Evolutionary conservation across 2,113 vertebrate genomes (phyloP).

Genomic region (Callorhinus ursinus): DNA sequence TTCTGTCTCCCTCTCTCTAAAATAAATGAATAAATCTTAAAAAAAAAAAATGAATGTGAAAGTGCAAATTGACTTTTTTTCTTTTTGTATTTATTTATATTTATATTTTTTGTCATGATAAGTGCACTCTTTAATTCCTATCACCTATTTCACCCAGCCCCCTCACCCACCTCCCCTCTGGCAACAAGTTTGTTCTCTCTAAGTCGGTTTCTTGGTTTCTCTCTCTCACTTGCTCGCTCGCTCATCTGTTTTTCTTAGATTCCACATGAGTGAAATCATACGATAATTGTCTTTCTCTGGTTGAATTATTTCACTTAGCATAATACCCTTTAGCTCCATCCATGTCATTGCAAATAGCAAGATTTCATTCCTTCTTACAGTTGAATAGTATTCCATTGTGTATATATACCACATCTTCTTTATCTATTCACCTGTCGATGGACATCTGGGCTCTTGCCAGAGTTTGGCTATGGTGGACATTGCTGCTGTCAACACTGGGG

Average conservation of each 20-base stretch:
- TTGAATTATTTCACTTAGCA: not conserved
- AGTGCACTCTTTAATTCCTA: not conserved
- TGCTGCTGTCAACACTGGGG: not conserved
- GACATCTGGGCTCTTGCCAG: not conserved
- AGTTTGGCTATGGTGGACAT: not conserved
- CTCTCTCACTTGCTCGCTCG: not conserved
- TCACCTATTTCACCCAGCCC: not conserved
- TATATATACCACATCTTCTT: not conserved
- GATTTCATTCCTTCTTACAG: not conserved
- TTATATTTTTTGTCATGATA: not conserved
- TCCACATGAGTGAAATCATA: not conserved
- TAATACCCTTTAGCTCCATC: not conserved
- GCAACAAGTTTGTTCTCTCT: not conserved
- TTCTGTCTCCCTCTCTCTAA: not conserved
- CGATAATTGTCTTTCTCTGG: not conserved
- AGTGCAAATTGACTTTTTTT: not conserved
- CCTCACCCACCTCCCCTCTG: not conserved
- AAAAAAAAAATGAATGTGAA: not conserved
- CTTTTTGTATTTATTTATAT: not conserved
- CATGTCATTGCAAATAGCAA: not conserved
- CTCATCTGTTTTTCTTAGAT: not conserved
- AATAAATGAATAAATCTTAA: no score
- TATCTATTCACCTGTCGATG: not conserved
- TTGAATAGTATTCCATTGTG: not conserved
- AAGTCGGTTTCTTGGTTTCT: not conserved